Evolutionary conservation across 2,113 vertebrate genomes (phyloP), one percentile per base, ranked within the genome.

Genomic region (Callopanchax toddi): DNA sequence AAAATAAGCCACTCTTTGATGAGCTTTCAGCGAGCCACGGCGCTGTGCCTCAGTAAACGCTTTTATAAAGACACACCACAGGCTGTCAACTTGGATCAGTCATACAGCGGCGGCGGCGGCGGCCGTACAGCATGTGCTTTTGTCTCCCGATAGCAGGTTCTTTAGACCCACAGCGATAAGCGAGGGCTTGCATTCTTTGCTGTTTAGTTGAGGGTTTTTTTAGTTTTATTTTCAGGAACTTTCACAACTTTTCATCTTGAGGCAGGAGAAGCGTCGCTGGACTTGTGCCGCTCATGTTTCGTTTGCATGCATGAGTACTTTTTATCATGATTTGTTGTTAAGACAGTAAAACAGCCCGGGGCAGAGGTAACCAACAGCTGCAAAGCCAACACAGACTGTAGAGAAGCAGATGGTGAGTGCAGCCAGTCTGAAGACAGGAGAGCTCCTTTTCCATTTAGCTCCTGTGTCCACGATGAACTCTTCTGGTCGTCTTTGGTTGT

Each of bases 1-100:
- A 85, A 88, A 91, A 86, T 90, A 88, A 90, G 88, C 84, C 83
- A 67, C 70, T 81, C 87, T 89, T 86, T 91, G 87, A 90, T 86
- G 86, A 86, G 86, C 81, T 86, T 84, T 82, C 62, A 45, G 80
- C 77, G n/a, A 74, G 76, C 80, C 64, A 57, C 29, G 37, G 73
- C 56, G 76, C 76, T 20, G 72, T 43, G 73, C 74, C 78, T 86
- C 82, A 61, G 77, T 87, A 82, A 85, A 86, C 68, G 81, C 83
- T 86, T 86, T 85, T 87, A 86, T 77, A 88, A 82, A 84, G 79
- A 78, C 71, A 71, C 80, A 75, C 81, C 84, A 84, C 85, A 77
- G 71, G 53, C 86, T 84, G 78, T 85, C 85, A 59, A 59, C 83
- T 81, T 44, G 71, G 73, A 86, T 91, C 86, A 81, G 76, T 81